A percentile compares a stretch with the other conserved stretches of the same genome.
These are phyloP conservation scores for Drosophila lini DNA, from an alignment of 1,140 invertebrate species.

Conservation along the genomic window DNA sequence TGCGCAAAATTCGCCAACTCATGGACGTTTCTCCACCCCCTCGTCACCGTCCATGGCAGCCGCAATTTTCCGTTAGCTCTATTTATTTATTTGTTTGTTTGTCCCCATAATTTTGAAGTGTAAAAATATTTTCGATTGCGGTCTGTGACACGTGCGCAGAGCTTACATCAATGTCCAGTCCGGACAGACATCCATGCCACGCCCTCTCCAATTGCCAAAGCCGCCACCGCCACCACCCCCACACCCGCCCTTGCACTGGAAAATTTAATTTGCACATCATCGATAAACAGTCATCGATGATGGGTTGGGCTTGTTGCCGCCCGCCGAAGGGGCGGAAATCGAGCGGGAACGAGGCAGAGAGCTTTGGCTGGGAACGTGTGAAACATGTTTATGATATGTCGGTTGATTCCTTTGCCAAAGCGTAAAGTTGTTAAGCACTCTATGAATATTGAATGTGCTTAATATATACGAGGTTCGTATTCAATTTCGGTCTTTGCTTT, in stretches of 20 bases:
- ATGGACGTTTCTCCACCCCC: slow-evolving; percentile 1
- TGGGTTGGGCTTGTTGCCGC: slow-evolving; percentile 6
- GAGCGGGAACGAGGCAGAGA: not conserved
- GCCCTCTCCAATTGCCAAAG: slow-evolving; percentile 18
- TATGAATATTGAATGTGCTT: slow-evolving; percentile 41
- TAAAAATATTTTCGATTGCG: slow-evolving; percentile 76
- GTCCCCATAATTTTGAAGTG: slow-evolving; percentile 67
- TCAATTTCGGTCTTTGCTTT: slow-evolving; percentile 36
- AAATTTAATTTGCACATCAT: slow-evolving; percentile 81
- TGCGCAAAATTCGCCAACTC: slow-evolving; percentile 30
- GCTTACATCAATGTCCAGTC: slow-evolving; percentile 66
- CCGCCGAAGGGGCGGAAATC: not conserved
- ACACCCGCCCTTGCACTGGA: slow-evolving; percentile 28
- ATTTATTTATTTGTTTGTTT: slow-evolving; percentile 68
- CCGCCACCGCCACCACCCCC: not conserved
- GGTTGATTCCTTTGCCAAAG: slow-evolving; percentile 36
- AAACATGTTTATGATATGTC: slow-evolving; percentile 58
- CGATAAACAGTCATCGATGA: slow-evolving; percentile 65
- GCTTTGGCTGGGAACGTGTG: slow-evolving; percentile 24
- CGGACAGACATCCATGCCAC: slow-evolving; percentile 21
- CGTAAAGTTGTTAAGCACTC: slow-evolving; percentile 49
- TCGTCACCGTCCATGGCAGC: slow-evolving; percentile 42
- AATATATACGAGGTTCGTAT: slow-evolving; percentile 20
- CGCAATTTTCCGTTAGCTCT: slow-evolving; percentile 56
- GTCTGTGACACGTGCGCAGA: slow-evolving; percentile 67